Percentiles rank a stretch among this genome's conserved stretches.
phyloP scores from a whole-genome alignment of 2,888 invertebrate species.

The Pinctada fucata region DNA sequence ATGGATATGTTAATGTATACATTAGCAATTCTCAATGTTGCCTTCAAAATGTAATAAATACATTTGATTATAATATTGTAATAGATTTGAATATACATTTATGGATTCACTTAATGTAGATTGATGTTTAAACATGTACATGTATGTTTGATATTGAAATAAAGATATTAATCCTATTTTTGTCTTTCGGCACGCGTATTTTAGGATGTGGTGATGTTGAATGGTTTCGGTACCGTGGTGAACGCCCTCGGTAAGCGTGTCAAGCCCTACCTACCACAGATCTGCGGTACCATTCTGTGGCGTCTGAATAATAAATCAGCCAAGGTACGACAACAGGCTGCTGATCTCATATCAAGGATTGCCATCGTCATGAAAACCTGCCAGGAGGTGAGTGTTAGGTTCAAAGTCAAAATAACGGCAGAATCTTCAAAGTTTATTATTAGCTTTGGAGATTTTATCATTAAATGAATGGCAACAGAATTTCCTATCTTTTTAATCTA shows the following conservation, averaged over 20 bases:
- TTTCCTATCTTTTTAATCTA: no score
- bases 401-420: neutral
- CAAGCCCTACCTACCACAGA: slow-evolving; percentile 99
- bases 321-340: slow-evolving; percentile 98
- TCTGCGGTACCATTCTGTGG: slow-evolving; percentile 99
- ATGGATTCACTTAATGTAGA: no score
- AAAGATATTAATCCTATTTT: slow-evolving; percentile 23
- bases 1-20: no score
- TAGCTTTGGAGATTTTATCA: no score
- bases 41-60: no score
- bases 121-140: no score
- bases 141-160: neutral
- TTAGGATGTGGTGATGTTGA: slow-evolving; percentile 98
- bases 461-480: no score
- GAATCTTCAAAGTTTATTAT: no score
- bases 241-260: slow-evolving; percentile 98
- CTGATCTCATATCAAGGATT: slow-evolving; percentile 96
- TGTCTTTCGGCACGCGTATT: slow-evolving; percentile 48
- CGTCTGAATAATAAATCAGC: slow-evolving; percentile 99
- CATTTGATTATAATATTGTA: no score
- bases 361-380: slow-evolving; percentile 99
- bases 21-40: no score
- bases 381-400: slow-evolving; percentile 85
- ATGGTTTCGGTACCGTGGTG: slow-evolving; percentile 99
- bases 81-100: no score